Evolutionary conservation across 2,888 invertebrate species (phyloP).

Genomic region (Hyppa rectilinea): DNA sequence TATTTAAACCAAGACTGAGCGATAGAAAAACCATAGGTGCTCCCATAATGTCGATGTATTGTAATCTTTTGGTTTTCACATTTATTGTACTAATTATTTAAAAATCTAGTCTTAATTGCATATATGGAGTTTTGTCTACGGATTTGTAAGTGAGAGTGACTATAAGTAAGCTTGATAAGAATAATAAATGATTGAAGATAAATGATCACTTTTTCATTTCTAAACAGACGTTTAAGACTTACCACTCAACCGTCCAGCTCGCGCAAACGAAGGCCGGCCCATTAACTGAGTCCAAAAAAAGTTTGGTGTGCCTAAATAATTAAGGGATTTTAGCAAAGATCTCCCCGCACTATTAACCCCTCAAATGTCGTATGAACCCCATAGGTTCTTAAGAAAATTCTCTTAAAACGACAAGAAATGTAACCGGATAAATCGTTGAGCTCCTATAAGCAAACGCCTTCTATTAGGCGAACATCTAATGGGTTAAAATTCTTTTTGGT

Average conservation of each 20-base stretch:
- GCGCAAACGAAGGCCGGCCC: too few relatives aligned
- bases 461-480: too few relatives aligned
- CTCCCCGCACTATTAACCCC: not conserved
- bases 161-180: constrained; percentile 55
- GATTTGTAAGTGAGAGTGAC: constrained; percentile 43
- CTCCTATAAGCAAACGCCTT: too few relatives aligned
- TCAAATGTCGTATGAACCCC: too few relatives aligned
- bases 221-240: too few relatives aligned
- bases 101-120: constrained; percentile 66
- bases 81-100: constrained; percentile 55
- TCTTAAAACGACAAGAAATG: too few relatives aligned
- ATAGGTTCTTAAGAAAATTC: too few relatives aligned
- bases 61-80: constrained; percentile 55
- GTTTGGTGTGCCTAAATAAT: not conserved
- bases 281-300: not conserved
- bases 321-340: not conserved
- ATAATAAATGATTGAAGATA: constrained; percentile 33
- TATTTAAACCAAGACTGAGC: constrained; percentile 67
- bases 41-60: constrained; percentile 52
- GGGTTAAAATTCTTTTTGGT: not conserved
- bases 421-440: too few relatives aligned
- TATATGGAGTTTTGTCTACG: constrained; percentile 50
- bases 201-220: not conserved
- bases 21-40: constrained; percentile 63
- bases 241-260: too few relatives aligned